Evolutionary conservation across 2,797 vertebrate genomes (phyloP).

Genomic region (Poeciliopsis presidionis): DNA sequence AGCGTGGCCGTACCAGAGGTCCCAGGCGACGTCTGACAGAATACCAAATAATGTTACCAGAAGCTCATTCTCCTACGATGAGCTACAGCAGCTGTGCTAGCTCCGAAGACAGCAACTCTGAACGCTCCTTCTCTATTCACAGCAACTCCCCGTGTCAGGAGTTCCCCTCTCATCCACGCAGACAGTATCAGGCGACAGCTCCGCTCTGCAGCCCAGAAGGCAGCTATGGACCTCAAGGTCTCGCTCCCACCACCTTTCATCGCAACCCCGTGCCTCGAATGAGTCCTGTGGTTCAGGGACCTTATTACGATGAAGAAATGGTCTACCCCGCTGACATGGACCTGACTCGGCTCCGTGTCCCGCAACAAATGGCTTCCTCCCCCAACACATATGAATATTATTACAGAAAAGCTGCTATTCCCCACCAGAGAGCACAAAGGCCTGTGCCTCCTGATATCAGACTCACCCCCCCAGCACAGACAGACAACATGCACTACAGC

Average conservation of each 20-base stretch:
- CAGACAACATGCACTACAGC: slow-evolving; percentile 74
- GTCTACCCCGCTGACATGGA: slow-evolving; percentile 70
- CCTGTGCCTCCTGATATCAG: slow-evolving; percentile 76
- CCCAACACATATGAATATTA: slow-evolving; percentile 69
- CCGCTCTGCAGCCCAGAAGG: slow-evolving; percentile 47
- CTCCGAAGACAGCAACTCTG: slow-evolving; percentile 87
- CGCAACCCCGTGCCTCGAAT: slow-evolving; percentile 60
- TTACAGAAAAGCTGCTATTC: slow-evolving; percentile 70
- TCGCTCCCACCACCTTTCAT: slow-evolving; percentile 61
- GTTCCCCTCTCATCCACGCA: slow-evolving; percentile 54
- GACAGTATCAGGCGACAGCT: slow-evolving; percentile 58
- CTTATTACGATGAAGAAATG: slow-evolving; percentile 67
- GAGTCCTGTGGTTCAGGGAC: slow-evolving; percentile 61
- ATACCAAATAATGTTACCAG: slow-evolving; percentile 74
- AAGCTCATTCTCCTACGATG: slow-evolving; percentile 56
- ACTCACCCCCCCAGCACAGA: slow-evolving; percentile 82
- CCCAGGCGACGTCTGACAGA: slow-evolving; percentile 84
- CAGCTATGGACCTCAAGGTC: slow-evolving; percentile 54
- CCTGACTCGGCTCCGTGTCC: slow-evolving; percentile 60
- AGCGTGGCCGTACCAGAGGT: slow-evolving; percentile 77
- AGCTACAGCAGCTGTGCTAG: slow-evolving; percentile 67
- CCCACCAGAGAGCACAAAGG: slow-evolving; percentile 71
- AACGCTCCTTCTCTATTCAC: slow-evolving; percentile 83
- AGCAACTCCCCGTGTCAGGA: slow-evolving; percentile 78
- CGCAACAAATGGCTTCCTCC: slow-evolving; percentile 40